These are phyloP conservation scores for Scaptomyza polygonia DNA, from an alignment of 2,888 invertebrate species.

Conservation along the genomic window DNA sequence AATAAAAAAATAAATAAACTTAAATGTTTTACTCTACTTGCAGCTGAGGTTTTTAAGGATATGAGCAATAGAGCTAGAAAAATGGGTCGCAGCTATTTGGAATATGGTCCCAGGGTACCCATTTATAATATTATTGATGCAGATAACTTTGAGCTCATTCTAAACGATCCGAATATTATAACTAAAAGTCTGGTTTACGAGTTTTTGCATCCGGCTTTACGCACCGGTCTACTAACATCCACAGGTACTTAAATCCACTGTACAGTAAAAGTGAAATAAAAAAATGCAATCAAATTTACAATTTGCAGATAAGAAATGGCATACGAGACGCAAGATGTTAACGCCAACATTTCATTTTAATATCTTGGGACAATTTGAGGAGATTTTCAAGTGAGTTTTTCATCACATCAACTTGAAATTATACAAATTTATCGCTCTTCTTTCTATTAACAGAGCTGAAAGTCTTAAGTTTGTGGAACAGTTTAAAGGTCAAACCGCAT, in stretches of 20 bases:
- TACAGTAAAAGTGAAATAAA: not conserved
- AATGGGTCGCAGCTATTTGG: slow-evolving; percentile 58
- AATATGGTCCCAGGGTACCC: slow-evolving; percentile 55
- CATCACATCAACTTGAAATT: not conserved
- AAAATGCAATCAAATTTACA: not conserved
- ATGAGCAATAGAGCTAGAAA: slow-evolving; percentile 32
- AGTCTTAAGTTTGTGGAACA: slow-evolving; percentile 72
- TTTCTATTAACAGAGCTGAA: slow-evolving; percentile 59
- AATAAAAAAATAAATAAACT: not conserved
- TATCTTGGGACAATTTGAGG: slow-evolving; percentile 75
- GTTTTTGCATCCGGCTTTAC: slow-evolving; percentile 72
- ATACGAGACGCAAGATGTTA: slow-evolving; percentile 74
- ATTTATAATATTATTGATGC: slow-evolving; percentile 74
- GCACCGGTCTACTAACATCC: slow-evolving; percentile 72
- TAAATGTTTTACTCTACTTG: not conserved
- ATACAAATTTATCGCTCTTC: too few relatives aligned
- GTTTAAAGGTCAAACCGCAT: slow-evolving; percentile 45
- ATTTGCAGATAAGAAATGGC: slow-evolving; percentile 76
- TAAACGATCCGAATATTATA: slow-evolving; percentile 72
- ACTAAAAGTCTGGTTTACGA: slow-evolving; percentile 70
- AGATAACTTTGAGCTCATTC: slow-evolving; percentile 66
- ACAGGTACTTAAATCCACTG: slow-evolving; percentile 47
- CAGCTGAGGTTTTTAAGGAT: slow-evolving; percentile 64
- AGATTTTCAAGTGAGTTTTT: slow-evolving; percentile 75
- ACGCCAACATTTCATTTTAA: slow-evolving; percentile 82